Percentiles rank a stretch among this genome's conserved stretches.
phyloP scores from a whole-genome alignment of 2,797 vertebrate genomes.

The Sebastes aleutianus region DNA sequence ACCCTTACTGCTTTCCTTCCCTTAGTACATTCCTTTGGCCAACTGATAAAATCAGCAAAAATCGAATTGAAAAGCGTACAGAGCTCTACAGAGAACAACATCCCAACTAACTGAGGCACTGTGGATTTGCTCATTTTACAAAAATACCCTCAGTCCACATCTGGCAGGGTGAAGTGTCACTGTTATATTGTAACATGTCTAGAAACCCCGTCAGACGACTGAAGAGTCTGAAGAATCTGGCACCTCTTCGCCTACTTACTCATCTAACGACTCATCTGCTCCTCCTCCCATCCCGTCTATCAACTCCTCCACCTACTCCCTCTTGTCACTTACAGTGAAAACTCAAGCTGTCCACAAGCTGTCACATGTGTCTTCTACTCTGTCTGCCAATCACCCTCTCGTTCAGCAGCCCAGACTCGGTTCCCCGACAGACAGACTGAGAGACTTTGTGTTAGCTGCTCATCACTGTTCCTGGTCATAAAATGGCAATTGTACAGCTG shows the following conservation, averaged over 20 bases:
- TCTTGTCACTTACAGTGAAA: slow-evolving; percentile 14
- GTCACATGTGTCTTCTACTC: slow-evolving; percentile 16
- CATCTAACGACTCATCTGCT: neutral
- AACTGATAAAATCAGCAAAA: slow-evolving; percentile 34
- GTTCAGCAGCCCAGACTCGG: neutral
- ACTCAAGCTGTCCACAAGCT: slow-evolving; percentile 25
- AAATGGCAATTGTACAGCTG: neutral
- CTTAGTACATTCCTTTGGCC: slow-evolving; percentile 27
- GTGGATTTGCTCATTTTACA: neutral
- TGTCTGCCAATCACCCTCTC: slow-evolving; percentile 7
- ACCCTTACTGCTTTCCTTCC: slow-evolving; percentile 16
- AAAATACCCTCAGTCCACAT: neutral
- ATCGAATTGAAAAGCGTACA: neutral
- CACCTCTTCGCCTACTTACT: slow-evolving; percentile 4
- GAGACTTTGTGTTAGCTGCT: neutral
- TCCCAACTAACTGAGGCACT: neutral
- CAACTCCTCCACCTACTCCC: slow-evolving; percentile 7
- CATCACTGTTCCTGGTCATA: neutral
- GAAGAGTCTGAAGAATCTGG: slow-evolving; percentile 1
- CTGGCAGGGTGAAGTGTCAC: neutral
- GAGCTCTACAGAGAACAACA: neutral
- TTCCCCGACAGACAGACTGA: no score
- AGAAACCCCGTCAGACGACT: neutral
- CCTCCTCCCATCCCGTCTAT: slow-evolving; percentile 22
- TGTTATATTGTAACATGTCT: neutral